These are phyloP conservation scores for Clivina fossor DNA, from an alignment of 2,888 invertebrate species.

Conservation along the genomic window DNA sequence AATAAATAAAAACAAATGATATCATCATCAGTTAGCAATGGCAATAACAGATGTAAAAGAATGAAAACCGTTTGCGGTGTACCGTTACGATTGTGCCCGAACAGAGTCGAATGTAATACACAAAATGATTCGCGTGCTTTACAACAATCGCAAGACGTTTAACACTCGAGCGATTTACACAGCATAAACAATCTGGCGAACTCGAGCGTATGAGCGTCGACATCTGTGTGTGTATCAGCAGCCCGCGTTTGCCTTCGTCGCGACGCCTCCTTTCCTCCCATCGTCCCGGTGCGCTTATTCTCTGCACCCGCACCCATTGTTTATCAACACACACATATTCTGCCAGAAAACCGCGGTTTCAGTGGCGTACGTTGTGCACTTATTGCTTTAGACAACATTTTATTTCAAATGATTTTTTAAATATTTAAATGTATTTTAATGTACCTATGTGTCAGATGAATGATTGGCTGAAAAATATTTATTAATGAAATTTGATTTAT, in stretches of 20 bases:
- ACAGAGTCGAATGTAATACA: conserved; percentile 6
- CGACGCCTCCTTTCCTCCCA: not conserved
- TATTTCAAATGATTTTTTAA: too few relatives aligned
- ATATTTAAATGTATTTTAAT: too few relatives aligned
- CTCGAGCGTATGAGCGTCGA: conserved; percentile 32
- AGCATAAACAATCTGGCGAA: conserved; percentile 32
- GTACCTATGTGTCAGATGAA: too few relatives aligned
- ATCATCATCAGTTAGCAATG: too few relatives aligned
- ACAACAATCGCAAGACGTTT: conserved; percentile 34
- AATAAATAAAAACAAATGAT: too few relatives aligned
- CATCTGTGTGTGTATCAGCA: conserved; percentile 16
- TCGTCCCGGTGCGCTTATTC: not conserved
- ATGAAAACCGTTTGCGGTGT: too few relatives aligned
- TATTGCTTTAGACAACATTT: too few relatives aligned
- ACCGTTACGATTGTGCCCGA: conserved; percentile 5
- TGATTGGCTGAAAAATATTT: too few relatives aligned
- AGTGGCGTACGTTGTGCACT: conserved; percentile 22
- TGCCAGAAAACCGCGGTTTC: not conserved
- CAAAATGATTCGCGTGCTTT: conserved; percentile 28
- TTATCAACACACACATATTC: too few relatives aligned
- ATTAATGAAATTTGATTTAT: too few relatives aligned
- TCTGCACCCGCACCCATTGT: not conserved
- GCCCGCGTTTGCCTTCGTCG: not conserved
- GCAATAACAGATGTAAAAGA: too few relatives aligned
- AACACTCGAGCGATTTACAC: conserved; percentile 33